phyloP scores from a whole-genome alignment of 2,888 invertebrate species.

The Coelinius sp. region DNA sequence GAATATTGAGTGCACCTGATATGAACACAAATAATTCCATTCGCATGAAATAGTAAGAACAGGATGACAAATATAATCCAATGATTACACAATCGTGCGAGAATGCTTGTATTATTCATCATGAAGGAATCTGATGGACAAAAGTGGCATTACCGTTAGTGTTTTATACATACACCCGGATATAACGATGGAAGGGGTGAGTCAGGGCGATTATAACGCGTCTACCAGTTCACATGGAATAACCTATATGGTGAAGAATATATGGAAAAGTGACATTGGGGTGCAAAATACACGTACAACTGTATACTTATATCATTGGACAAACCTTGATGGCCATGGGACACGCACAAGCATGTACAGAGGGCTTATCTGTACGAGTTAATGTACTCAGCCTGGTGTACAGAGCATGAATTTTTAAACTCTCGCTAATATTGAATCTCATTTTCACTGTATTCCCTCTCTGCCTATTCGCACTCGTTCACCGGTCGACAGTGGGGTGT shows the following conservation, averaged over 20 bases:
- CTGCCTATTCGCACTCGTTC: constrained; percentile 19
- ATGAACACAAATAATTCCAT: no score
- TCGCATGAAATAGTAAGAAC: no score
- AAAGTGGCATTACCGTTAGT: constrained; percentile 20
- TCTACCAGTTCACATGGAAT: constrained; percentile 6
- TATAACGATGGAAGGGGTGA: constrained; percentile 2
- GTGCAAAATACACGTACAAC: constrained; percentile 31
- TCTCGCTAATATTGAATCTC: constrained; percentile 42
- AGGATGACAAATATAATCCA: neutral
- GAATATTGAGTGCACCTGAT: no score
- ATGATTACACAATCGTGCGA: neutral
- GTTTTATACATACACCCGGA: neutral
- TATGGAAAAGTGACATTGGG: constrained; percentile 30
- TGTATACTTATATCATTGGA: constrained; percentile 49
- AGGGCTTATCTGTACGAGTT: constrained; percentile 27
- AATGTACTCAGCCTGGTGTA: constrained; percentile 1
- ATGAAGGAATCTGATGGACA: constrained; percentile 25
- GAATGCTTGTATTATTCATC: constrained; percentile 6
- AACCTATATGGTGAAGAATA: constrained; percentile 26
- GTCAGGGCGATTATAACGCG: constrained; percentile 16
- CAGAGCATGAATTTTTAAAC: constrained; percentile 42
- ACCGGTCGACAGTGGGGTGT: no score
- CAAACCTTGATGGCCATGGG: constrained; percentile 47
- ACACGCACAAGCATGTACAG: constrained; percentile 45
- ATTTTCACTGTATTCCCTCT: constrained; percentile 25